Evolutionary conservation across 2,113 vertebrate species (phyloP), one percentile per base, ranked within the genome.

Genomic region (Notarius lentiginosus): DNA sequence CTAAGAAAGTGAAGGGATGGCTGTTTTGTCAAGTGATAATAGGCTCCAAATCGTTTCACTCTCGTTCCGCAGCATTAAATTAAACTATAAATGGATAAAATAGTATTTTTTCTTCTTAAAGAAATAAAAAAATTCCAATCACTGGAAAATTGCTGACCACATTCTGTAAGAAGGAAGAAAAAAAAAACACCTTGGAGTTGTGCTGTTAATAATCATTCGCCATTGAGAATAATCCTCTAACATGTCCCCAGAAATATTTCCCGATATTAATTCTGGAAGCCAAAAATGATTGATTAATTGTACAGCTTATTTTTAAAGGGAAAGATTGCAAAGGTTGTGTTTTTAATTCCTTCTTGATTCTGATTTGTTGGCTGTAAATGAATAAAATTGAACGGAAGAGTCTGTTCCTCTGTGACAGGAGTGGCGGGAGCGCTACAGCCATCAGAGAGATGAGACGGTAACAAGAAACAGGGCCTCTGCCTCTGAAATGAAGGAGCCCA

Each of bases 401-500:
- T 4, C 41, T 66, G 24, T 30, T 49, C 6, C 6, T 55, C 30
- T 81, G 8, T 85, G 49, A n/a, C 90, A 98, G 98, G 98, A 99
- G 79, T 98, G 97, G 97, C 98, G 98, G 93, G 97, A 99, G 82
- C 96, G 96, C 0, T 99, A 98, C 58, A 96, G 97, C 65, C 96
- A 96, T 84, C 95, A 83, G 79, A 94, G 97, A 93, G 98, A 99
- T 0, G 96, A 98, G 61, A 93, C 93, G 4, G 91, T 90, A 0
- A 80, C 97, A n/a, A 95, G 97, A 91, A 99, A 96, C 91, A 93
- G 96, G 90, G 96, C 92, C 91, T 91, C 95, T 84, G 96, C 97
- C 77, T 88, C 96, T 55, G 97, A 98, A 51, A 95, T 96, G 87
- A 97, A 97, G 92, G 97, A 99, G 88, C 96, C 96, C 53, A 97